phyloP scores from a whole-genome alignment of 2,888 invertebrate species.

The Diarsia dahlii region DNA sequence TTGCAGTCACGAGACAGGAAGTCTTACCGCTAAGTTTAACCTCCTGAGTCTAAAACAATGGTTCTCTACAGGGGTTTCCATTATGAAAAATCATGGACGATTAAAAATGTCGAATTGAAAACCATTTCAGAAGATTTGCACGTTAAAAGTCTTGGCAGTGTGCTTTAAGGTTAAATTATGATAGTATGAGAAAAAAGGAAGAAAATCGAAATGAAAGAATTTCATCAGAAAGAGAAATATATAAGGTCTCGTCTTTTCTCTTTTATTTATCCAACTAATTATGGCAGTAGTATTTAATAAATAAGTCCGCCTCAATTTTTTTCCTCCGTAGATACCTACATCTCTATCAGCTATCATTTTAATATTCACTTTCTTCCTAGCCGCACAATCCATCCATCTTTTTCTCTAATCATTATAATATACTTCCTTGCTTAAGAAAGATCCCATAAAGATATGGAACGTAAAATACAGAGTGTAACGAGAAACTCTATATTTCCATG shows the following conservation, averaged over 20 bases:
- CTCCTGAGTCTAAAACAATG: constrained; percentile 49
- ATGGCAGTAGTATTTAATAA: not conserved
- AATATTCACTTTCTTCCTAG: constrained; percentile 5
- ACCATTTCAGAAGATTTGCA: not conserved
- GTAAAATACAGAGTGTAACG: not conserved
- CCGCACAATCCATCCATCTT: not conserved
- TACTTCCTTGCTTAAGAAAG: constrained; percentile 3
- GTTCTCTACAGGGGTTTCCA: constrained; percentile 21
- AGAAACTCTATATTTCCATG: constrained; percentile 26
- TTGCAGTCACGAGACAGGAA: constrained; percentile 53
- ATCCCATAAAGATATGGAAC: constrained; percentile 2
- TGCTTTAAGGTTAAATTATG: not conserved
- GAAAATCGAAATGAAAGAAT: not conserved
- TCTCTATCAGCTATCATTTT: not conserved
- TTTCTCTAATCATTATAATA: no score
- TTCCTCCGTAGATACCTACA: not conserved
- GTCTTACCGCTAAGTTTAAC: constrained; percentile 39
- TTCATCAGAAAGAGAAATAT: not conserved
- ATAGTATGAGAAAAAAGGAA: not conserved
- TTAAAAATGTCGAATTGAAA: constrained; percentile 9
- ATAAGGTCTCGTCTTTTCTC: not conserved
- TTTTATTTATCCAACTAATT: no score
- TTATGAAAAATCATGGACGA: constrained; percentile 3
- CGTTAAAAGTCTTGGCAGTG: not conserved
- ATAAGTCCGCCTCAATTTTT: not conserved